Evolutionary conservation across 2,797 vertebrate species (phyloP).

Genomic region (Acomys russatus): DNA sequence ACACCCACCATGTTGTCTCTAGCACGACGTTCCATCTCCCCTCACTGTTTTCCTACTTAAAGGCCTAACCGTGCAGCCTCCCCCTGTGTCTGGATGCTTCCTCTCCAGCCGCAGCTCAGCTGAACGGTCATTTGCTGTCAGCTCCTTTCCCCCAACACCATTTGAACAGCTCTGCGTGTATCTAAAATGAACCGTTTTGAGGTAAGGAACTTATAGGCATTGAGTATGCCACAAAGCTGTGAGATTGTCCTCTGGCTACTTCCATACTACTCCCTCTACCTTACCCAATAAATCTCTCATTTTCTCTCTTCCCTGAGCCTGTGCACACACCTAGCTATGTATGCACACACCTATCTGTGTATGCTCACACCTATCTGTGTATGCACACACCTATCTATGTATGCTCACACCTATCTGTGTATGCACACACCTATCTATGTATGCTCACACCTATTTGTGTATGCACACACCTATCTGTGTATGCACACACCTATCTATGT

Average conservation of each 20-base stretch:
- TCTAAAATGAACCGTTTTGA: conserved; percentile 15
- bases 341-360: background rate
- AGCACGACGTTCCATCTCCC: background rate
- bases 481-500: too few relatives aligned
- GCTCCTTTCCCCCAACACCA: background rate
- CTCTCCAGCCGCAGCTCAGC: background rate
- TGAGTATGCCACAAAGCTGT: background rate
- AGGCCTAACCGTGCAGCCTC: background rate
- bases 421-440: too few relatives aligned
- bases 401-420: background rate
- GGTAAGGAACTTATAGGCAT: background rate
- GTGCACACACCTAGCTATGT: background rate
- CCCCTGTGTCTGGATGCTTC: background rate
- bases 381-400: background rate
- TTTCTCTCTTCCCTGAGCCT: background rate
- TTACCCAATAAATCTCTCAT: background rate
- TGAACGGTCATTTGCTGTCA: background rate
- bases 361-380: background rate
- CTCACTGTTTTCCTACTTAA: background rate
- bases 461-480: too few relatives aligned
- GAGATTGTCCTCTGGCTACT: background rate
- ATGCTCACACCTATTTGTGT: too few relatives aligned
- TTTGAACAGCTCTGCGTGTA: background rate
- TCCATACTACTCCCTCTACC: background rate
- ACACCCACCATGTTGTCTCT: too few relatives aligned